These are phyloP conservation scores for Hozukius guyotensis DNA, from an alignment of 2,797 vertebrate genomes.

Conservation along the genomic window DNA sequence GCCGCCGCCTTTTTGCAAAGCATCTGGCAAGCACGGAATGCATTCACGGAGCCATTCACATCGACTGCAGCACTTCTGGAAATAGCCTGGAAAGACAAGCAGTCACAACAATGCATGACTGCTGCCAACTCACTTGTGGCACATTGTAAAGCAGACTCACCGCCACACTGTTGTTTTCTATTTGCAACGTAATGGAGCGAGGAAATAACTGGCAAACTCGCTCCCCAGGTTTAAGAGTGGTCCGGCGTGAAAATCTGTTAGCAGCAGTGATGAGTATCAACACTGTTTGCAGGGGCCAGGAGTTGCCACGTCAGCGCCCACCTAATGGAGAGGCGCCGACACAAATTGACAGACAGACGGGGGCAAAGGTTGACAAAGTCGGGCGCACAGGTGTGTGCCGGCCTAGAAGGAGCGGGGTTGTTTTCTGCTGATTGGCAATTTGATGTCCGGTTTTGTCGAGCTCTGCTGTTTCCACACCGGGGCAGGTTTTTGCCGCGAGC, in stretches of 20 bases:
- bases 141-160: constrained; percentile 29
- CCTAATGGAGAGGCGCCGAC: constrained; percentile 59
- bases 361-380: constrained; percentile 41
- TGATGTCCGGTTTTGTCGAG: constrained; percentile 49
- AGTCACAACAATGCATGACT: constrained; percentile 53
- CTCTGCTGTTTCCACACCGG: constrained; percentile 35
- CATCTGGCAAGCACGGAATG: constrained; percentile 50
- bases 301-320: constrained; percentile 45
- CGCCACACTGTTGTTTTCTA: constrained; percentile 46
- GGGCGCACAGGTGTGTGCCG: constrained; percentile 27
- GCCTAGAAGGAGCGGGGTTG: background rate
- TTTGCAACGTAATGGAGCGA: constrained; percentile 53
- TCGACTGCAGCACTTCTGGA: constrained; percentile 58
- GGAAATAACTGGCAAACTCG: constrained; percentile 48
- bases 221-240: constrained; percentile 43
- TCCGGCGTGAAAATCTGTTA: constrained; percentile 40
- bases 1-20: constrained; percentile 29
- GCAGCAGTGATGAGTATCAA: constrained; percentile 38
- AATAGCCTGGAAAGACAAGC: constrained; percentile 64
- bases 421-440: constrained; percentile 62
- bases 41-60: constrained; percentile 55
- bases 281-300: constrained; percentile 9
- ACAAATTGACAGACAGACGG: constrained; percentile 48
- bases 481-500: background rate
- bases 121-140: constrained; percentile 53